These are phyloP conservation scores for Drosophila paranaensis DNA, from an alignment of 2,888 invertebrate genomes.

Conservation along the genomic window DNA sequence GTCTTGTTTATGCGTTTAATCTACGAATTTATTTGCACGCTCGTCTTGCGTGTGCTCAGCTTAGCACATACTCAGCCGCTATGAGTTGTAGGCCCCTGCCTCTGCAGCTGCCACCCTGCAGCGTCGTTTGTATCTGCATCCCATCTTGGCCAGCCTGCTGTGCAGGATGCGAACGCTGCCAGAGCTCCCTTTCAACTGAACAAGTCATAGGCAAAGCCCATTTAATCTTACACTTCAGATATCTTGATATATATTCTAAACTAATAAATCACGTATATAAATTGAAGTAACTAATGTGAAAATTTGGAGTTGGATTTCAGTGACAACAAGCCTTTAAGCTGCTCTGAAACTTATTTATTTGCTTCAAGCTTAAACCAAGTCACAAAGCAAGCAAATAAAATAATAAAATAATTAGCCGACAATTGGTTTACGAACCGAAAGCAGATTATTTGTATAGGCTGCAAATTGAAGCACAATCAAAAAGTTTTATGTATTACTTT, in stretches of 20 bases:
- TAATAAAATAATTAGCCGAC: neutral
- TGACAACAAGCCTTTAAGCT: too few species aligned
- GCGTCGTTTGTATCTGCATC: neutral
- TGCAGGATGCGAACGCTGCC: slow-evolving; percentile 38
- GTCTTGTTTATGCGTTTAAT: slow-evolving; percentile 52
- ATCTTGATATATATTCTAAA: neutral
- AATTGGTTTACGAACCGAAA: neutral
- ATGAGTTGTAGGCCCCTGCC: slow-evolving; percentile 49
- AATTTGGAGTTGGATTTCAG: too few species aligned
- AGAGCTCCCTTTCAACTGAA: neutral
- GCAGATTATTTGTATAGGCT: too few species aligned
- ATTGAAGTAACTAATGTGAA: neutral
- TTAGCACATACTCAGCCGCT: slow-evolving; percentile 67
- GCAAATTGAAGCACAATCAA: too few species aligned
- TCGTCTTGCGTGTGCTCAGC: slow-evolving; percentile 55
- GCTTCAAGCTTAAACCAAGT: neutral
- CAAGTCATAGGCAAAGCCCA: neutral
- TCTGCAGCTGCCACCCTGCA: neutral
- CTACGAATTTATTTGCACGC: slow-evolving; percentile 58
- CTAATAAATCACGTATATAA: neutral
- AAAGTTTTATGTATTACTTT: too few species aligned
- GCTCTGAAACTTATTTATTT: too few species aligned
- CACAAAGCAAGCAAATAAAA: too few species aligned
- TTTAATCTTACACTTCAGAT: neutral
- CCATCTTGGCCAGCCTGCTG: slow-evolving; percentile 34